A percentile compares a stretch with the other conserved stretches of the same genome.
Conservation (phyloP, 2,797 vertebrate species). For the Paedocypris micromegethes region DNA sequence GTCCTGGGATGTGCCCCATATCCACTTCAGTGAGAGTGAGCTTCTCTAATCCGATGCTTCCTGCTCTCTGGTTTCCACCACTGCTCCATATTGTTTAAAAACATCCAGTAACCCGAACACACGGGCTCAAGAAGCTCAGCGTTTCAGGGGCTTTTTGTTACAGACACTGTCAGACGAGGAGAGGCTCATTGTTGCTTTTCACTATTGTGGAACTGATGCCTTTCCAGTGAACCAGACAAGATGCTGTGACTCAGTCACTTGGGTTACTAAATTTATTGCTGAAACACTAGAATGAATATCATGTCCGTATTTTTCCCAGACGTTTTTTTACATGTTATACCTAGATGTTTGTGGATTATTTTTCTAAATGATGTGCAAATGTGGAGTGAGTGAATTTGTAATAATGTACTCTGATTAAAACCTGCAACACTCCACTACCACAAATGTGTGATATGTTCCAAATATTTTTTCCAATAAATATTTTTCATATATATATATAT, state of each 20-base stretch:
- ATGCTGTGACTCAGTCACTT: neutral
- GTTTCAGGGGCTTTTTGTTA: conserved; percentile 21
- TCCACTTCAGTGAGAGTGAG: conserved; percentile 10
- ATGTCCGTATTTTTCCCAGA: too few species aligned
- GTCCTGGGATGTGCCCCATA: conserved; percentile 25
- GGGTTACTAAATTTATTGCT: conserved; percentile 7
- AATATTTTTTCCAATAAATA: too few species aligned
- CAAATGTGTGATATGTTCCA: too few species aligned
- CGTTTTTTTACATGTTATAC: too few species aligned
- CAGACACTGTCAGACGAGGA: neutral
- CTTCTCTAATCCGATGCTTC: conserved; percentile 14
- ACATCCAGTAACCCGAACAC: conserved; percentile 24
- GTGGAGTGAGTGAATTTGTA: too few species aligned
- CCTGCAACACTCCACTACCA: too few species aligned
- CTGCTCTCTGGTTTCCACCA: conserved; percentile 17
- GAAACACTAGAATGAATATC: too few species aligned
- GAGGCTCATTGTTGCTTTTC: neutral
- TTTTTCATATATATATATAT: too few species aligned
- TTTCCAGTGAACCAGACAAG: conserved; percentile 3
- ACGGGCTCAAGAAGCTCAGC: neutral
- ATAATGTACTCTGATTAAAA: too few species aligned
- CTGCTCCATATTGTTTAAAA: conserved; percentile 15
- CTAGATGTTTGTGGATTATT: too few species aligned
- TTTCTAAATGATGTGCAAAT: too few species aligned
- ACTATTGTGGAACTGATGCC: neutral